Percentiles rank a stretch among this genome's conserved stretches.
Evolutionary conservation across 2,888 invertebrate species (phyloP).

Genomic region (Micoletzkya japonica): DNA sequence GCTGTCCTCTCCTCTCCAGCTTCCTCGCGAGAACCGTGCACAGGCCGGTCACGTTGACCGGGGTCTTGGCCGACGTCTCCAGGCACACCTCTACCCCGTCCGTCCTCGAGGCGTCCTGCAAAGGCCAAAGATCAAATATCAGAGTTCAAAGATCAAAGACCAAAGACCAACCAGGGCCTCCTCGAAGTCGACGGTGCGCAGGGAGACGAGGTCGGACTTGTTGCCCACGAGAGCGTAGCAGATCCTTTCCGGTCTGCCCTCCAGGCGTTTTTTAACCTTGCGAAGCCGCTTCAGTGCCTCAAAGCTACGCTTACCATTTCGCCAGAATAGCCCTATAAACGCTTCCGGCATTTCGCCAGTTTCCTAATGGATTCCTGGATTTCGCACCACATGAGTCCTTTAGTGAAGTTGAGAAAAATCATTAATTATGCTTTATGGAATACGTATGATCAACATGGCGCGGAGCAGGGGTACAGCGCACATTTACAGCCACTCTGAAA

Average conservation of each 20-base stretch:
- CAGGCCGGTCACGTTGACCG: conserved; percentile 17
- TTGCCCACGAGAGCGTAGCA: conserved; percentile 15
- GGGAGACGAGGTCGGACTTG: conserved; percentile 5
- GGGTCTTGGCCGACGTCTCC: conserved; percentile 18
- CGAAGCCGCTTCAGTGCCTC: neutral
- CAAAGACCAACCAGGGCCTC: conserved; percentile 13
- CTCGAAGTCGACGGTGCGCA: conserved; percentile 11
- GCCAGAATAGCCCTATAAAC: neutral
- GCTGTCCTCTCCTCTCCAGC: conserved; percentile 3
- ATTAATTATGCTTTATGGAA: no score
- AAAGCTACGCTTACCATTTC: no score
- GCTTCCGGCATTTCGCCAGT: neutral
- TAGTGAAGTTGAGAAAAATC: neutral
- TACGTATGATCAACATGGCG: no score
- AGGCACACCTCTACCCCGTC: conserved; percentile 20
- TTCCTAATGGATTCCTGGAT: neutral
- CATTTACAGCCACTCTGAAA: neutral
- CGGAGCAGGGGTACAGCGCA: conserved; percentile 1
- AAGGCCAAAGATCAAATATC: neutral
- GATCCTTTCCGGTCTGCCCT: neutral
- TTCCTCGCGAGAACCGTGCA: conserved; percentile 20
- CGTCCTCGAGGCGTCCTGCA: conserved; percentile 13
- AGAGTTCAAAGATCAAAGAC: neutral
- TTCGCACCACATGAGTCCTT: neutral
- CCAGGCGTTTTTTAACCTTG: neutral